phyloP scores from a whole-genome alignment of 2,888 invertebrate species.

The Sepiola atlantica region DNA sequence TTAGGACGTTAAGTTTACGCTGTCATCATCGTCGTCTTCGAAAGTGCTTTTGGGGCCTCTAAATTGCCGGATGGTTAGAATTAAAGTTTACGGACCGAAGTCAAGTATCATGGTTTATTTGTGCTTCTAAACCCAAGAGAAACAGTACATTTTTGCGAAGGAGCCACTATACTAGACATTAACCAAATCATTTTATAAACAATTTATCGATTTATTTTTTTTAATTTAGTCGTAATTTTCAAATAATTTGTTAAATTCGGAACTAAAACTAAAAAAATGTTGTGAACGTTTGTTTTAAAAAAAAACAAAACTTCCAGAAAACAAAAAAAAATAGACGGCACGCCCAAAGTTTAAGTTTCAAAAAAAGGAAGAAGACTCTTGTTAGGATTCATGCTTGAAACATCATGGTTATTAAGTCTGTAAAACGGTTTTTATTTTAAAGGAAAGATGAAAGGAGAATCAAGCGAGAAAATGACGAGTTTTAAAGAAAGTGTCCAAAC shows the following conservation, averaged over 20 bases:
- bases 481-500: conserved; percentile 52
- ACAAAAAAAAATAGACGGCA: not conserved
- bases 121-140: too few relatives aligned
- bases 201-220: too few relatives aligned
- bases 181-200: too few relatives aligned
- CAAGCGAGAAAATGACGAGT: not conserved
- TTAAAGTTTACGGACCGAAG: too few relatives aligned
- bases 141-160: too few relatives aligned
- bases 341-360: not conserved
- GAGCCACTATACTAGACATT: too few relatives aligned
- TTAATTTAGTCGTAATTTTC: too few relatives aligned
- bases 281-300: not conserved
- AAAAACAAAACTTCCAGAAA: not conserved
- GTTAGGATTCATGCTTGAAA: not conserved
- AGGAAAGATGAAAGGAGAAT: not conserved
- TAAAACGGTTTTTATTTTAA: not conserved
- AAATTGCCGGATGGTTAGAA: too few relatives aligned
- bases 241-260: not conserved
- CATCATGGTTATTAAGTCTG: not conserved
- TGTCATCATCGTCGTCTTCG: too few relatives aligned
- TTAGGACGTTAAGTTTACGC: too few relatives aligned
- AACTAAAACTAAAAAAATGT: not conserved
- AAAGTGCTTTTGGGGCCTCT: too few relatives aligned
- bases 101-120: too few relatives aligned
- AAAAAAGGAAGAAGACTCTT: not conserved